Evolutionary conservation across 2,113 vertebrate species (phyloP).

Genomic region (Dipodomys stephensi): DNA sequence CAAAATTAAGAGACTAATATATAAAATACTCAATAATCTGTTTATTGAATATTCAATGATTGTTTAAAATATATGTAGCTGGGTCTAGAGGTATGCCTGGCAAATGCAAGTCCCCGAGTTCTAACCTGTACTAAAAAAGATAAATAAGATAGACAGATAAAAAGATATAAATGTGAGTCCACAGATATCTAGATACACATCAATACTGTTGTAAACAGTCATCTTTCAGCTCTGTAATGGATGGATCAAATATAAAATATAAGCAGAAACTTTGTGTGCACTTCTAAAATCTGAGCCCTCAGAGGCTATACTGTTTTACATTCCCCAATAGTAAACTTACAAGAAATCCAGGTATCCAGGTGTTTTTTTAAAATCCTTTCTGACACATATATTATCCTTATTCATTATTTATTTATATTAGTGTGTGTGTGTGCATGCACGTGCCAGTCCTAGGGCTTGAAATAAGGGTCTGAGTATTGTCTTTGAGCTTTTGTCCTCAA

Average conservation of each 20-base stretch:
- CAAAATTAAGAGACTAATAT: neutral
- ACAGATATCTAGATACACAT: neutral
- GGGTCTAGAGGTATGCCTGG: no score
- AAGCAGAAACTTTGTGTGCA: neutral
- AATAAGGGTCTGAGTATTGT: no score
- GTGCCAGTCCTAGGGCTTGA: no score
- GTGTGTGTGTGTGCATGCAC: no score
- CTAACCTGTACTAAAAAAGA: no score
- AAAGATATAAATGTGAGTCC: no score
- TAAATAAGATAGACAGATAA: no score
- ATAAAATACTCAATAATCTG: conserved; percentile 10
- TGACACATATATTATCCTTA: neutral
- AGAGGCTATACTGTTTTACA: neutral
- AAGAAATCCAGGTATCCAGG: neutral
- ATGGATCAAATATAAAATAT: conserved; percentile 33
- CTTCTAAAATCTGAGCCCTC: no score
- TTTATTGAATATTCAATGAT: neutral
- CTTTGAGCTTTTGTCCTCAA: no score
- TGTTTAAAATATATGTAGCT: neutral
- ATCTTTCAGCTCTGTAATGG: neutral
- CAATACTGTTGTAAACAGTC: neutral
- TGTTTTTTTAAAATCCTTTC: neutral
- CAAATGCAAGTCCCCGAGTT: no score
- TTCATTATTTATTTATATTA: conserved; percentile 10
- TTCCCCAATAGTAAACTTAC: neutral